These are phyloP conservation scores for Calonectris borealis DNA, from an alignment of 2,113 vertebrate genomes.

Conservation along the genomic window DNA sequence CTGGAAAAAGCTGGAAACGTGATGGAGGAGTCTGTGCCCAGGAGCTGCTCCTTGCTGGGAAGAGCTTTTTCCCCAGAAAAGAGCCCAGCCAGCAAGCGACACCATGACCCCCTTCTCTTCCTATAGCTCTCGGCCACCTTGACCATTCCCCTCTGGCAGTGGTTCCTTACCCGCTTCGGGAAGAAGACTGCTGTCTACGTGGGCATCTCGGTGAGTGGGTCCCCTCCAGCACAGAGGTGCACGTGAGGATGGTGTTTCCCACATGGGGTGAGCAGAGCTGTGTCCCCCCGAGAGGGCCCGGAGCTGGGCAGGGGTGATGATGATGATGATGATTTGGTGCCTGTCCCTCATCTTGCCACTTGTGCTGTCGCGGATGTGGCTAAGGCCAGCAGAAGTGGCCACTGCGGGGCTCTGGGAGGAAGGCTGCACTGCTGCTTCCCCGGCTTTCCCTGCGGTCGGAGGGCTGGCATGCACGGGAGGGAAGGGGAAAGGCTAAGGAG, in stretches of 20 bases:
- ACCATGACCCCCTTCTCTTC: not conserved
- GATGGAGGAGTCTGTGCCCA: not conserved
- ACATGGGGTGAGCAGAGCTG: not conserved
- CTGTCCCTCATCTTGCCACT: not conserved
- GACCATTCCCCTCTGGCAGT: slow-evolving; percentile 93
- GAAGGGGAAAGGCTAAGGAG: not conserved
- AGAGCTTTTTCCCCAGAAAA: not conserved
- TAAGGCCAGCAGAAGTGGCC: not conserved
- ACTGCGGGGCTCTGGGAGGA: not conserved
- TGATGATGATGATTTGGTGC: fast-evolving
- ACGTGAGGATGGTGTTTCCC: fast-evolving
- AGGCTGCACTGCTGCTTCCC: not conserved
- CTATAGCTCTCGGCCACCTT: slow-evolving; percentile 87
- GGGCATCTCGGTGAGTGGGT: slow-evolving; percentile 86
- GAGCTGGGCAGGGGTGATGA: not conserved
- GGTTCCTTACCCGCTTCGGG: slow-evolving; percentile 90
- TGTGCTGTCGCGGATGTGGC: not conserved
- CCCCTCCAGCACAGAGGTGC: fast-evolving
- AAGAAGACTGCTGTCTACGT: slow-evolving; percentile 91
- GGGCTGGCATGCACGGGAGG: not conserved
- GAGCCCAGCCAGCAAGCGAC: not conserved
- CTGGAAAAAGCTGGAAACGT: not conserved
- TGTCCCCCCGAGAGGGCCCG: fast-evolving
- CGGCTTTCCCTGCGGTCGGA: fast-evolving
- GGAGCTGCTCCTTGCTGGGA: not conserved